Percentiles rank a stretch among this genome's conserved stretches.
Conservation (phyloP, 2,113 vertebrate species). For the Bungarus multicinctus region DNA sequence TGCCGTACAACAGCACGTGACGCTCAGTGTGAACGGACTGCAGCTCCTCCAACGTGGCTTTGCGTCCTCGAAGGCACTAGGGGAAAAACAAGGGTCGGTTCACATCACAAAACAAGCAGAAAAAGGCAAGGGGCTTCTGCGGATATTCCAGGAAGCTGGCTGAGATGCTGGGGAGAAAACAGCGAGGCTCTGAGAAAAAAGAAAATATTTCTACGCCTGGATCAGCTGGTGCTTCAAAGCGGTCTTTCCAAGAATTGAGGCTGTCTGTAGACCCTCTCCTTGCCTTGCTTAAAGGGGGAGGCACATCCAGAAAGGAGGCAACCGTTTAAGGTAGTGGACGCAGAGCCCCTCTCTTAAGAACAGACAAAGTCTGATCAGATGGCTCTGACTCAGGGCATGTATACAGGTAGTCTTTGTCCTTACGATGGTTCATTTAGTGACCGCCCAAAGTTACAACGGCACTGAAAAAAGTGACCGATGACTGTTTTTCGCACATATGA, state of each 20-base stretch:
- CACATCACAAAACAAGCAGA: background rate
- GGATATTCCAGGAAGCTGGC: background rate
- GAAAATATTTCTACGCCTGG: background rate
- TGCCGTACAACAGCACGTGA: conserved; percentile 83
- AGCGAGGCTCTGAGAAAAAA: background rate
- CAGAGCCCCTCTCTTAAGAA: background rate
- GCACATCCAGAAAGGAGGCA: background rate
- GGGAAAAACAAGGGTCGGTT: background rate
- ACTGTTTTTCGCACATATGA: no score
- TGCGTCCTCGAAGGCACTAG: conserved; percentile 83
- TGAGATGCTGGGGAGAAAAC: background rate
- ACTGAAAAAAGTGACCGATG: no score
- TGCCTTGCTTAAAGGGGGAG: background rate
- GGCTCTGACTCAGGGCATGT: background rate
- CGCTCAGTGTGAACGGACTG: conserved; percentile 83
- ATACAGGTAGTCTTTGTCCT: no score
- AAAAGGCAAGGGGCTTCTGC: background rate
- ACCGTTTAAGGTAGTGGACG: background rate
- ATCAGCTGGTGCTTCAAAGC: no score
- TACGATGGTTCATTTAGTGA: no score
- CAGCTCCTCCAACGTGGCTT: conserved; percentile 86
- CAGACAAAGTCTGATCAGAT: background rate
- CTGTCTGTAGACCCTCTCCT: background rate
- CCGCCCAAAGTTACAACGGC: no score
- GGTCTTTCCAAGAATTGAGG: no score